These are phyloP conservation scores for Cyanoramphus novaezelandiae DNA, from an alignment of 2,113 vertebrate genomes.

Conservation along the genomic window DNA sequence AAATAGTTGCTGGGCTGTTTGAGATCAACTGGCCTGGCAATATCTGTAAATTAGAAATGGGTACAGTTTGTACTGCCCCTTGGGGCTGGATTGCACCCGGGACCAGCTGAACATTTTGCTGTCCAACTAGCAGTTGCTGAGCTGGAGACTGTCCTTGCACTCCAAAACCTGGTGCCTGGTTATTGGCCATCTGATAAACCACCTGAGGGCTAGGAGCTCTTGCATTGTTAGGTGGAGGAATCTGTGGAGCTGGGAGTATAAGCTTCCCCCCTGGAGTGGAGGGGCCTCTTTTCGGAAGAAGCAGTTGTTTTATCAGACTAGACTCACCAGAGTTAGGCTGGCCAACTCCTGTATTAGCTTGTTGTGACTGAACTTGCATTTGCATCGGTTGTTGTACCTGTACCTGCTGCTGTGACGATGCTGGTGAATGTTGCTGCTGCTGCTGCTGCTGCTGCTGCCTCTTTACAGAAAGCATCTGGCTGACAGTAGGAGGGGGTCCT, in stretches of 20 bases:
- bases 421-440: constrained; percentile 76
- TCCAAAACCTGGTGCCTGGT: constrained; percentile 82
- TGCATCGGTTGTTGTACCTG: constrained; percentile 79
- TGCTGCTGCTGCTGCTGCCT: constrained; percentile 87
- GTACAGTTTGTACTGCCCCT: constrained; percentile 89
- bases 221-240: constrained; percentile 90
- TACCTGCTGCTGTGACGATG: constrained; percentile 78
- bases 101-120: constrained; percentile 92
- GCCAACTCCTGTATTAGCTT: constrained; percentile 75
- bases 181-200: constrained; percentile 93
- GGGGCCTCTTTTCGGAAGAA: constrained; percentile 97
- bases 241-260: constrained; percentile 96
- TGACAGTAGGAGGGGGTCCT: constrained; percentile 87
- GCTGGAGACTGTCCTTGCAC: constrained; percentile 83
- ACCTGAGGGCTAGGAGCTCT: constrained; percentile 90
- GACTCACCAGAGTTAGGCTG: constrained; percentile 91
- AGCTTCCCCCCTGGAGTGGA: constrained; percentile 96
- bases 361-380: constrained; percentile 81
- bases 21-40: constrained; percentile 93
- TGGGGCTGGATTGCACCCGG: constrained; percentile 85
- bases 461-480: constrained; percentile 93
- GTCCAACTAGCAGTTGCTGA: constrained; percentile 87
- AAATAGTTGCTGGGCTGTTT: constrained; percentile 89
- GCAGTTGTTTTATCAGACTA: constrained; percentile 97
- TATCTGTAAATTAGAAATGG: constrained; percentile 89